These are phyloP conservation scores for Aphodius granarius DNA, from an alignment of 2,888 invertebrate species.

Conservation along the genomic window DNA sequence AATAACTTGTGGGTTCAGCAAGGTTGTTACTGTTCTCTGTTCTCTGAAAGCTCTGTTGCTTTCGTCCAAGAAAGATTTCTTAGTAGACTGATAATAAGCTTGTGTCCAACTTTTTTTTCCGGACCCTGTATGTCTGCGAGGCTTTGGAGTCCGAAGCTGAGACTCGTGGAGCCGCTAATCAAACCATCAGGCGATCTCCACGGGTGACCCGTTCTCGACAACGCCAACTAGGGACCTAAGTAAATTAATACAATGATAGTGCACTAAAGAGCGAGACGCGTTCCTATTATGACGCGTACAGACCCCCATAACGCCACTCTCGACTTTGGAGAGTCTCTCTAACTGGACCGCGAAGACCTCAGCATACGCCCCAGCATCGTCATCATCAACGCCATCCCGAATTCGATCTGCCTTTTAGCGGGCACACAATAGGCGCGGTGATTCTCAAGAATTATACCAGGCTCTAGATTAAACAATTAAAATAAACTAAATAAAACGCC, in stretches of 20 bases:
- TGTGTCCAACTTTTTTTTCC: neutral
- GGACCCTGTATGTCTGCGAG: neutral
- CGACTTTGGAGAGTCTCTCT: neutral
- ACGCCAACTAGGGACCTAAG: constrained; percentile 39
- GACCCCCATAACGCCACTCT: neutral
- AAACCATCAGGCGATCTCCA: constrained; percentile 37
- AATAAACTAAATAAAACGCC: neutral
- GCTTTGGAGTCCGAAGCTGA: constrained; percentile 8
- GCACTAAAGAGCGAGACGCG: constrained; percentile 42
- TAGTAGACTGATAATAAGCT: neutral
- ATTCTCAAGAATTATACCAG: neutral
- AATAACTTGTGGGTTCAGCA: too few relatives aligned
- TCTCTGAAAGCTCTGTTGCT: too few relatives aligned
- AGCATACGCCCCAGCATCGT: neutral
- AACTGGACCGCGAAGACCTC: neutral
- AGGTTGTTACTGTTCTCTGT: too few relatives aligned
- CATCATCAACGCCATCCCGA: neutral
- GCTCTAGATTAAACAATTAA: neutral
- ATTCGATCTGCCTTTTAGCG: neutral
- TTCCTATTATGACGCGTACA: neutral
- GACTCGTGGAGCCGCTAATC: constrained; percentile 11
- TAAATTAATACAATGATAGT: constrained; percentile 52
- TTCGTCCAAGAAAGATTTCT: too few relatives aligned
- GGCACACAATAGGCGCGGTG: neutral
- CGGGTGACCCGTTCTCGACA: neutral